Evolutionary conservation across 35 echinoderm and acorn worm genomes (phyloP), one percentile per base, ranked within the genome.

Genomic region (Heliocidaris tuberculata): DNA sequence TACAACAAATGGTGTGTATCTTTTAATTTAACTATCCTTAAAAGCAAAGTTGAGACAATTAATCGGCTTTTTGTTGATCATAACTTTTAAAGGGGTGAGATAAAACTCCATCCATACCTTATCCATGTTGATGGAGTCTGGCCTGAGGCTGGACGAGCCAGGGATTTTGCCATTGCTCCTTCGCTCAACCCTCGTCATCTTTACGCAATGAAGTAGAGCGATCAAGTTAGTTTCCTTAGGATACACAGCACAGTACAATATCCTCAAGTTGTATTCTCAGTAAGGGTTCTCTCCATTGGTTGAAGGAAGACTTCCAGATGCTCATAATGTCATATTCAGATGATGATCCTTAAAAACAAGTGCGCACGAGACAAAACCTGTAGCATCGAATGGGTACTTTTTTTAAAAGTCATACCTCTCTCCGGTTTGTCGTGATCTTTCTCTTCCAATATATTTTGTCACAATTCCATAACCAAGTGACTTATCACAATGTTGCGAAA

Each of bases 81-180:
- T 13, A 56, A 56, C 15, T n/a, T n/a, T n/a, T 10, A 13, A 11
- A 56, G 8, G 65, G 65, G 2, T 24, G 27, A 27, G 19, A 70
- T 27, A 78, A 15, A 27, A 27, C 15, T 78, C 17, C 27, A 7
- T 78, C 8, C 87, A 32, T 89, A 89, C 87, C 87, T 89, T 89
- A 89, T 89, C 87, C 87, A 89, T 89, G 47, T 89, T 89, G 87
- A 48, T 32, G 2, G 87, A 47, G 9, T 89, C 47, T 24, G 87
- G 87, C 16, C 31, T 16, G 4, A 47, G 87, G 11, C 31, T 19
- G 10, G 87, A 47, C 15, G 47, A 48, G 47, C 47, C 47, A 2
- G 87, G 87, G 5, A 89, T 89, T 89, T 89, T 89, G 31, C 87
- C 87, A 24, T 89, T 89, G 13, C 87, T 89, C 47, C 87, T 32